Percentiles rank a stretch among this genome's conserved stretches.
These are phyloP conservation scores for Columba janthina DNA, from an alignment of 2,113 vertebrate genomes.

Conservation along the genomic window DNA sequence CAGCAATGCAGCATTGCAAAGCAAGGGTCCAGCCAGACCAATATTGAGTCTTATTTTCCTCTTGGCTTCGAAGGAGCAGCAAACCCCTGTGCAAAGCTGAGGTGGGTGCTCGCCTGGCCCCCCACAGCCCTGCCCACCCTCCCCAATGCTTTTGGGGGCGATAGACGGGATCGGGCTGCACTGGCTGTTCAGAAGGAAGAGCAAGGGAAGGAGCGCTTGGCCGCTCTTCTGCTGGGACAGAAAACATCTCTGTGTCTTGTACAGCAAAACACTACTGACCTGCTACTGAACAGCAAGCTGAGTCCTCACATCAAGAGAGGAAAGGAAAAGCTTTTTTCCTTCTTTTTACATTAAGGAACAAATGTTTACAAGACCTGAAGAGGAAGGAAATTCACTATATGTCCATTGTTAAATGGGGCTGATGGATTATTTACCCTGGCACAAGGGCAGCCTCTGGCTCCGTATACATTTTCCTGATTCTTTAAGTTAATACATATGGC, in stretches of 20 bases:
- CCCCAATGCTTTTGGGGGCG: not conserved
- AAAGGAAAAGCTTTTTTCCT: not conserved
- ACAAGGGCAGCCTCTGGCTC: not conserved
- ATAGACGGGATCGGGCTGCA: not conserved
- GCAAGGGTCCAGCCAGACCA: not conserved
- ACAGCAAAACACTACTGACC: not conserved
- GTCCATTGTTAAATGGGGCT: conserved; percentile 21
- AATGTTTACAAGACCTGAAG: conserved; percentile 24
- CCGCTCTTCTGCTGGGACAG: not conserved
- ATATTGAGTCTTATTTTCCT: not conserved
- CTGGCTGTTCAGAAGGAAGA: not conserved
- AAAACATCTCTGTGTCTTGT: not conserved
- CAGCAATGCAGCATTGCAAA: conserved; percentile 5
- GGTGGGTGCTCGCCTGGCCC: not conserved
- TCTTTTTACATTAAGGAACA: conserved; percentile 29
- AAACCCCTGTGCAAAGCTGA: not conserved
- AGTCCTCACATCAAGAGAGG: not conserved
- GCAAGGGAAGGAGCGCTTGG: not conserved
- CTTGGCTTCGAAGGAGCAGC: not conserved
- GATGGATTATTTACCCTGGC: not conserved
- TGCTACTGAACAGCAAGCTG: not conserved
- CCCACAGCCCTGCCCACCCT: not conserved
- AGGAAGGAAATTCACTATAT: conserved; percentile 37
- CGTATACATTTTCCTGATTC: not conserved
- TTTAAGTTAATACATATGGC: not conserved